Evolutionary conservation across 2,888 invertebrate genomes (phyloP).

Genomic region (Drosophila testacea): DNA sequence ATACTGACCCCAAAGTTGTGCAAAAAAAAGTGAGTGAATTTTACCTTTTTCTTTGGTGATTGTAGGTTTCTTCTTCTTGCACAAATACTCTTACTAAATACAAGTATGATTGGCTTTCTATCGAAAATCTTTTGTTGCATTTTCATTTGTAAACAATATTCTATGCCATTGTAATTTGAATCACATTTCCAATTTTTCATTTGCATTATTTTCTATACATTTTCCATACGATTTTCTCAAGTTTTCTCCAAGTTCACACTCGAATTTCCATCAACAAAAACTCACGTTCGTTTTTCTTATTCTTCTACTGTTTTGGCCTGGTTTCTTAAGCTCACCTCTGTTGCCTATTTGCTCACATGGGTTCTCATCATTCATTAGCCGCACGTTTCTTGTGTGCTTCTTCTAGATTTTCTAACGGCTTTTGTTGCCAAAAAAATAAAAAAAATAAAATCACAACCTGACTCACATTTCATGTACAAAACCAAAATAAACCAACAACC

Average conservation of each 20-base stretch:
- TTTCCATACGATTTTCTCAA: neutral
- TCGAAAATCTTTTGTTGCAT: neutral
- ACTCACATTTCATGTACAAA: constrained; percentile 30
- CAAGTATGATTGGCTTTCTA: constrained; percentile 7
- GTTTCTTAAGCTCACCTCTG: constrained; percentile 7
- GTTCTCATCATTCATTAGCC: constrained; percentile 52
- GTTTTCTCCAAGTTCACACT: constrained; percentile 6
- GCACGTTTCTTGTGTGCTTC: constrained; percentile 35
- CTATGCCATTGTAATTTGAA: no score
- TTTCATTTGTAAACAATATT: neutral
- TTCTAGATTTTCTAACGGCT: constrained; percentile 11
- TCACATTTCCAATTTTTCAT: neutral
- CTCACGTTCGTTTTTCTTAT: constrained; percentile 38
- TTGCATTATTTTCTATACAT: neutral
- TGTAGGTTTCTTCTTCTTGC: neutral
- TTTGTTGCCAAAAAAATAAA: constrained; percentile 11
- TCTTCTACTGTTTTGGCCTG: constrained; percentile 5
- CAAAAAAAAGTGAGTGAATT: constrained; percentile 24
- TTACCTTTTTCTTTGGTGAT: constrained; percentile 14
- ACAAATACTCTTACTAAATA: neutral
- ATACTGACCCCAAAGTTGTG: constrained; percentile 21
- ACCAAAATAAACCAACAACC: constrained; percentile 21
- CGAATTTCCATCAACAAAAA: neutral
- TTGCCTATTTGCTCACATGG: constrained; percentile 26
- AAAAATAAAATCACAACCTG: constrained; percentile 30